These are phyloP conservation scores for Pyrrhosoma nymphula DNA, from an alignment of 2,888 invertebrate species.

Conservation along the genomic window DNA sequence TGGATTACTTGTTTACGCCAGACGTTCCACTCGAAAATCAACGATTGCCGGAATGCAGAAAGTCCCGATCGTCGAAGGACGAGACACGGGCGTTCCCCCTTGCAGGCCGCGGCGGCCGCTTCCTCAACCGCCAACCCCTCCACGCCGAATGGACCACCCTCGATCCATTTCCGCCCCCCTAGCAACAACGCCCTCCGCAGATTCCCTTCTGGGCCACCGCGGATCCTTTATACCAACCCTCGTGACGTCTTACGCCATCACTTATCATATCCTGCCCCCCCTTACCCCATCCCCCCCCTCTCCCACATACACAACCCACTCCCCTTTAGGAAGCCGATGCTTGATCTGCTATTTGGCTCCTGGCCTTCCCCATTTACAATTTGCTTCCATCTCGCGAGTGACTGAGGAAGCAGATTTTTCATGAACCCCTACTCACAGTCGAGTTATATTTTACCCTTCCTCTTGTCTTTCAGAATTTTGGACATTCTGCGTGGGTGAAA, in stretches of 20 bases:
- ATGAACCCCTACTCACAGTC: background rate
- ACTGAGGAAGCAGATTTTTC: background rate
- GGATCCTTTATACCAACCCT: background rate
- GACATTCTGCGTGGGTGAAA: background rate
- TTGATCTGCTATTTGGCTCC: background rate
- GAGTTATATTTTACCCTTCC: background rate
- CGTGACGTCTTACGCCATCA: constrained; percentile 23
- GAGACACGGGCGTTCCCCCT: background rate
- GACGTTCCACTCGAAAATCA: background rate
- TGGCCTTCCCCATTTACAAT: constrained; percentile 3
- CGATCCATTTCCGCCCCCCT: constrained; percentile 12
- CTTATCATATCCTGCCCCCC: background rate
- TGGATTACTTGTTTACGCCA: background rate
- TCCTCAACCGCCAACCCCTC: background rate
- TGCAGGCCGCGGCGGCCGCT: background rate
- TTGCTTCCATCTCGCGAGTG: constrained; percentile 16
- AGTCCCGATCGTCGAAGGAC: background rate
- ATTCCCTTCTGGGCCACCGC: background rate
- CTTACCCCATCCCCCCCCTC: too few species aligned
- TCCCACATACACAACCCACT: too few species aligned
- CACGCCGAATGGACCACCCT: background rate
- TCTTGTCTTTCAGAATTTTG: background rate
- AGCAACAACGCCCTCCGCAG: constrained; percentile 22
- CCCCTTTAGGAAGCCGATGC: background rate
- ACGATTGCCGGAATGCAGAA: background rate